Evolutionary conservation across 2,113 vertebrate species (phyloP).

Genomic region (Mirza zaza): DNA sequence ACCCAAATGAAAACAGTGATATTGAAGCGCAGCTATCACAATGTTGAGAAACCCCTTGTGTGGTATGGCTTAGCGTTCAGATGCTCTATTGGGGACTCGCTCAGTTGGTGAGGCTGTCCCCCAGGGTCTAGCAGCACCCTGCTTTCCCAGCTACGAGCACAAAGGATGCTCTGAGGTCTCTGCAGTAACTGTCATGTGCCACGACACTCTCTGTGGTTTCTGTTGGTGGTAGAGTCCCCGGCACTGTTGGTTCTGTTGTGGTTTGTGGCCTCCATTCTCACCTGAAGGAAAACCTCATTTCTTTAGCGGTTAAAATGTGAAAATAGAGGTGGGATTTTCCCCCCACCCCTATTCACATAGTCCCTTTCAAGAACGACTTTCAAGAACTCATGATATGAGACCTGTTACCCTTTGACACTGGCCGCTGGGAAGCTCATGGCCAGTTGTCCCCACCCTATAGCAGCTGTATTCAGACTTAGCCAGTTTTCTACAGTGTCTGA

Average conservation of each 20-base stretch:
- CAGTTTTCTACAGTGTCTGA: not conserved
- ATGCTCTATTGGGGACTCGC: no score
- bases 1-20: not conserved
- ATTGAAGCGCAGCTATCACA: no score
- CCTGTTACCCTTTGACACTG: not conserved
- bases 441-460: no score
- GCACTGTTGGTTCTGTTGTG: accelerated
- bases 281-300: not conserved
- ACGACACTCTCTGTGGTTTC: not conserved
- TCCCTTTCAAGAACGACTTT: not conserved
- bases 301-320: not conserved
- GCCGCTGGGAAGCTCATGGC: not conserved
- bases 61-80: no score
- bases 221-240: not conserved
- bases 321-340: not conserved
- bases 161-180: accelerated
- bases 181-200: accelerated
- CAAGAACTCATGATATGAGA: no score
- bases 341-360: not conserved
- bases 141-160: not conserved
- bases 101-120: no score
- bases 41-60: accelerated
- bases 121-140: no score
- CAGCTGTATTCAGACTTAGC: not conserved
- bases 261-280: not conserved